These are phyloP conservation scores for Sternotherus odoratus DNA, from an alignment of 2,797 vertebrate species.

Conservation along the genomic window DNA sequence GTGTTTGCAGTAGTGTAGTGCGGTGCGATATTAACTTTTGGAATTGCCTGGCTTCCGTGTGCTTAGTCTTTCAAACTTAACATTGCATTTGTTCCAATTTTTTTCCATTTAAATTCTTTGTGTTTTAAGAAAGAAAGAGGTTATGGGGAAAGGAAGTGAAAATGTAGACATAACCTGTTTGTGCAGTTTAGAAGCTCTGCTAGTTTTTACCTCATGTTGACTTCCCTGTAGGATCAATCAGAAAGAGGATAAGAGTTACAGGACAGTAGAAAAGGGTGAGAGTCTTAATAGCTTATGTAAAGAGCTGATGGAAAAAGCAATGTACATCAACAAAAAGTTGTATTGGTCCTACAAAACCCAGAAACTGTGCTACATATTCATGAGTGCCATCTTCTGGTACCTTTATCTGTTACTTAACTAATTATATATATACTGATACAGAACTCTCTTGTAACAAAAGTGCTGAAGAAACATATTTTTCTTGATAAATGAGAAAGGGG, in stretches of 20 bases:
- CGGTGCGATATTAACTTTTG: neutral
- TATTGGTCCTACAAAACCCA: neutral
- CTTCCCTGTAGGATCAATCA: neutral
- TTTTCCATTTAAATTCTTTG: neutral
- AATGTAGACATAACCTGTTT: neutral
- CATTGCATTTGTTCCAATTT: neutral
- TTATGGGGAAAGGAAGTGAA: neutral
- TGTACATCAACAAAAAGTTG: neutral
- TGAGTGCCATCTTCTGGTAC: neutral
- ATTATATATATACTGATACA: too few species aligned
- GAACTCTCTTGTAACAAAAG: too few species aligned
- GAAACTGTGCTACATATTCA: neutral
- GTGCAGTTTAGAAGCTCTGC: neutral
- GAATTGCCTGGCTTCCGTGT: neutral
- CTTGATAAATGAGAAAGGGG: too few species aligned
- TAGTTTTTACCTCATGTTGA: neutral
- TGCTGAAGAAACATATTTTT: too few species aligned
- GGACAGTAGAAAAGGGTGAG: neutral
- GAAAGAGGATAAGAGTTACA: neutral
- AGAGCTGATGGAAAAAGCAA: neutral
- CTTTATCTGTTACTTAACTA: neutral
- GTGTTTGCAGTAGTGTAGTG: neutral
- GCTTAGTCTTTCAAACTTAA: neutral
- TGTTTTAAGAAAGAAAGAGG: fast-evolving
- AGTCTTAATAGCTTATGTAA: neutral